Base-by-base conservation (phyloP, 2,888 invertebrate species). In the Agapostemon virescens region DNA sequence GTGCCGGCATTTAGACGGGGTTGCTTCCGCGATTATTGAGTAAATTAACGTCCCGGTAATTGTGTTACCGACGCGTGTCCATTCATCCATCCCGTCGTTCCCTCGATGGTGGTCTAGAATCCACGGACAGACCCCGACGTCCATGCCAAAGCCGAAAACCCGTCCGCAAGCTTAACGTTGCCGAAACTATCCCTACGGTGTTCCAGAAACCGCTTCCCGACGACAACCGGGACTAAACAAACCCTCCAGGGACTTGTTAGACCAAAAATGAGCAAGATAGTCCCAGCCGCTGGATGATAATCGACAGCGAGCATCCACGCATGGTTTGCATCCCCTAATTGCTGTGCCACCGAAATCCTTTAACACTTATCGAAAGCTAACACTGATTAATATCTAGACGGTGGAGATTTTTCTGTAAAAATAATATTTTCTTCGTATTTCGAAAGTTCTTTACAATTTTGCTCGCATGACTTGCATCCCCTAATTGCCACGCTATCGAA, bases 41-140 rank as follows among this genome's bases (percentile, higher is more conserved):
- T 91, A 90, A 92, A 92, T 92, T 91, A 92, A 88, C 91, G 90
- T 90, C 85, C 81, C 81, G 87, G 88, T 92, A 92, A 92, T 92
- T 92, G 88, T 84, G 90, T 92, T 92, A 92, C 86, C 85, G 88
- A 86, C 90, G 91, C 91, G 92, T 92, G 91, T 91, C 91, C 90
- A 84, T 85, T 84, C 85, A 69, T 83, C 77, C 85, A 79, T 83
- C 58, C 75, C 73, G 75, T 75, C 81, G 69, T 69, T 75, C 83
- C 75, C 81, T 79, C 74, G 67, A 67, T 45, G 70, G 30, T 72
- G 78, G 69, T 77, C 74, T 68, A 64, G 49, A 49, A 72, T 61
- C 64, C 69, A 17, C 26, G 52, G 38, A 13, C 72, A 69, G 42
- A 76, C 69, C 71, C 68, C 72, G 23, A 69, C 42, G 79, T 77